These are phyloP conservation scores for Tetragonula clypearis DNA, from an alignment of 1,140 invertebrate genomes.

Conservation along the genomic window DNA sequence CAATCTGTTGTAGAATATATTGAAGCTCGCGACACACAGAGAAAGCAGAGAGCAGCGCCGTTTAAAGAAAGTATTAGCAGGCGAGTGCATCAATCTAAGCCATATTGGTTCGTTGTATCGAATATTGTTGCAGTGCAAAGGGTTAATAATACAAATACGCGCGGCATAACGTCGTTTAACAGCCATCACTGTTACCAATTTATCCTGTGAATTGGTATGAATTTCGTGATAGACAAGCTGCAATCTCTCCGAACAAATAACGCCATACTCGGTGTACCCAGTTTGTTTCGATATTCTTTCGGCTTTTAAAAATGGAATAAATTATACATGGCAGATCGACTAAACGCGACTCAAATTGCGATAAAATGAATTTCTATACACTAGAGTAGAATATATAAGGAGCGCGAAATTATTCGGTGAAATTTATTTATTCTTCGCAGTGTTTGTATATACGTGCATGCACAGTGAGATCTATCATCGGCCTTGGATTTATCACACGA, in stretches of 20 bases:
- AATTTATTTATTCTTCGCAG: too few relatives aligned
- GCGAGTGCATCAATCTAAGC: not conserved
- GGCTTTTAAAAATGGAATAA: not conserved
- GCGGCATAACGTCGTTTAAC: constrained; percentile 27
- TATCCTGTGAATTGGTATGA: constrained; percentile 16
- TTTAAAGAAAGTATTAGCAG: not conserved
- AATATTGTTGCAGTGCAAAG: constrained; percentile 18
- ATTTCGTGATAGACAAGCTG: constrained; percentile 8
- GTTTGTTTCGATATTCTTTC: not conserved
- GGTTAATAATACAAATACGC: constrained; percentile 34
- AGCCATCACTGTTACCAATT: constrained; percentile 19
- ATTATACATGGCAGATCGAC: not conserved
- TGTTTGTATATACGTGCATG: not conserved
- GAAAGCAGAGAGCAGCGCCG: not conserved
- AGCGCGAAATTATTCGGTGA: not conserved
- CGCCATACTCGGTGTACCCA: too few relatives aligned
- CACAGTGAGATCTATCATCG: not conserved
- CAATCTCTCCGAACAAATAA: not conserved
- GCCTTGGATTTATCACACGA: not conserved
- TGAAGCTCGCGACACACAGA: not conserved
- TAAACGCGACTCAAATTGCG: not conserved
- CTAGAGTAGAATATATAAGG: not conserved
- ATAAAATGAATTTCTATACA: not conserved
- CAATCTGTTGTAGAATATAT: not conserved
- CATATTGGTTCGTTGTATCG: constrained; percentile 7